These are phyloP conservation scores for Hydropotes inermis DNA, from an alignment of 2,113 vertebrate genomes.

Conservation along the genomic window DNA sequence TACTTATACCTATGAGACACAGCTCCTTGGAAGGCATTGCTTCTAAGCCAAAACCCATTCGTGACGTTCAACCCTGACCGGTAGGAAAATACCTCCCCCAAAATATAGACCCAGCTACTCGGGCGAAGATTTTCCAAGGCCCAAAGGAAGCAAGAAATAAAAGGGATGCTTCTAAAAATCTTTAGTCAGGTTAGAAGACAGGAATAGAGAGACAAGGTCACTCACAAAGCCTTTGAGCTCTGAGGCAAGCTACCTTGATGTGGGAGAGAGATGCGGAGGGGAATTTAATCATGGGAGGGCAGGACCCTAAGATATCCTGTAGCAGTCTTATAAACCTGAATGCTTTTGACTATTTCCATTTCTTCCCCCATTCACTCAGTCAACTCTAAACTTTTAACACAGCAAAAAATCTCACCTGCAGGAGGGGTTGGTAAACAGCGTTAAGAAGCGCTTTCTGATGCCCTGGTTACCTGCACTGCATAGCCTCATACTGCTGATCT, in stretches of 20 bases:
- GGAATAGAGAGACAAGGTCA: not conserved
- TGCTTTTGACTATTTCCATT: not conserved
- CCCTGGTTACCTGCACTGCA: not conserved
- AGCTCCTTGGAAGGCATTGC: not conserved
- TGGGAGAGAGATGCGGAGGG: not conserved
- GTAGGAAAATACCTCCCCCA: not conserved
- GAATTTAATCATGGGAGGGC: not conserved
- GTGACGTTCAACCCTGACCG: not conserved
- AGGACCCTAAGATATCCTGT: not conserved
- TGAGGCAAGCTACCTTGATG: not conserved
- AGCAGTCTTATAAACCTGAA: not conserved
- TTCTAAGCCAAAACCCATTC: not conserved
- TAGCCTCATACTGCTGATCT: not conserved
- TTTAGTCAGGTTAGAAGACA: not conserved
- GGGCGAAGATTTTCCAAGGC: not conserved
- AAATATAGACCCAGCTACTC: not conserved
- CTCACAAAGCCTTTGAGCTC: not conserved
- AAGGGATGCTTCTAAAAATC: not conserved
- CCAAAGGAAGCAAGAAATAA: not conserved
- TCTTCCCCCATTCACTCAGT: not conserved
- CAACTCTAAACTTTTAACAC: not conserved
- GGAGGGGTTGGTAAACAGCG: not conserved
- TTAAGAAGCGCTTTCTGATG: not conserved
- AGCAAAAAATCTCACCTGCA: not conserved
- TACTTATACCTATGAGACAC: not conserved